These are phyloP conservation scores for Drosophila burlai DNA, from an alignment of 1,140 invertebrate genomes.

Conservation along the genomic window DNA sequence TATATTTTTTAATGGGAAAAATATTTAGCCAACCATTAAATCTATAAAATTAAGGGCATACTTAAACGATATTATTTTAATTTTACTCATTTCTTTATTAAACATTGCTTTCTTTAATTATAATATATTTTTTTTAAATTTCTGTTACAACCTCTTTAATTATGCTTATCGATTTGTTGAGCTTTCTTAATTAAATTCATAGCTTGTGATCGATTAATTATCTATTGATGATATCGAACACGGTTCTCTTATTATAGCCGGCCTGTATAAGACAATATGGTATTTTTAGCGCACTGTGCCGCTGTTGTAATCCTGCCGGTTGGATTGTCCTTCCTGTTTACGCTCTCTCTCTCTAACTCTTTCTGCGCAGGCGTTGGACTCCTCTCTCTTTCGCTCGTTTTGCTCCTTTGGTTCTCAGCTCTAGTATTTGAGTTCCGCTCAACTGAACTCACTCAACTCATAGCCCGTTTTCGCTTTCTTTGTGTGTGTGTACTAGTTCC, in stretches of 20 bases:
- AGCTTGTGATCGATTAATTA: background rate
- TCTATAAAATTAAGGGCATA: no score
- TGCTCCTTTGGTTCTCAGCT: background rate
- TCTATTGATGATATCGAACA: background rate
- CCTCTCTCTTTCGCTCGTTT: constrained; percentile 1
- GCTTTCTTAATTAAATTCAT: background rate
- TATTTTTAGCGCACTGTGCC: constrained; percentile 14
- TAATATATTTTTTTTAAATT: no score
- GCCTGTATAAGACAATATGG: background rate
- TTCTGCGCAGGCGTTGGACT: constrained; percentile 26
- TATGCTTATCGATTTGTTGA: no score
- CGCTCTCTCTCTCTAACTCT: background rate
- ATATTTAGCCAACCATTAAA: no score
- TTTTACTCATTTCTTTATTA: background rate
- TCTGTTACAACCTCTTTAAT: background rate
- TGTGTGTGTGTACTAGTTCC: constrained; percentile 1
- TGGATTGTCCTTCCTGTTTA: constrained; percentile 5
- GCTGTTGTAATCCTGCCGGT: constrained; percentile 31
- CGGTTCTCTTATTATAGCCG: background rate
- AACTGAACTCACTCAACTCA: constrained; percentile 56
- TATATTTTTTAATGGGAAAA: no score
- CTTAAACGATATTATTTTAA: background rate
- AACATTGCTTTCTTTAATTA: background rate
- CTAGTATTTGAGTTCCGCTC: constrained; percentile 41
- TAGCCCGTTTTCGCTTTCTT: background rate